Evolutionary conservation across 2,797 vertebrate species (phyloP), one percentile per base, ranked within the genome.

Genomic region (Dryobates pubescens): DNA sequence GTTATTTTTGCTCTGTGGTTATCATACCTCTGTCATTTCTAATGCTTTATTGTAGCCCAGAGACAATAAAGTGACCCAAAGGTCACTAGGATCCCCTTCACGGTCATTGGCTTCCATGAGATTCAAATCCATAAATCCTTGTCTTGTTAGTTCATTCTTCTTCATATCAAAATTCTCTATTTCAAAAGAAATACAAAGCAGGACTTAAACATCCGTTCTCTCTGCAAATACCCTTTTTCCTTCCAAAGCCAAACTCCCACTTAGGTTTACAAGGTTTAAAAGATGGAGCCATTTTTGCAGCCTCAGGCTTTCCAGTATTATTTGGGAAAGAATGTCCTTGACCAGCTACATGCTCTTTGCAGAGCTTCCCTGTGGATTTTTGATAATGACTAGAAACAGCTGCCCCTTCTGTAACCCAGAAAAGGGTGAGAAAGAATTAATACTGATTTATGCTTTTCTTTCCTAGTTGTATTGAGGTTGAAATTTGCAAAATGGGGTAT

Each of bases 101-200:
- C 95, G 97, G 91, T 99, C 99, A 14, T 97, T 98, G 89, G 98
- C 99, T 97, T 99, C 99, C 99, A 99, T 99, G 61, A 99, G 97
- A 95, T 98, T 99, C 94, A 99, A 97, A 96, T 99, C 98, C 98
- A 99, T 96, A 94, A 99, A 99, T 79, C 99, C 99, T 91, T 99
- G 98, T 41, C 94, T 98, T 6, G 99, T 99, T 86, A 99, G 97
- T 86, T 99, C 98, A 62, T 99, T 99, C 95, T 97, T 99, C 96
- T 98, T 98, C 96, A 98, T 99, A 82, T 99, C 98, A 97, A 99
- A 99, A 96, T 98, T 99, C 74, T 99, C 99, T 99, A 94, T 79
- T 83, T 36, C 26, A 73, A 78, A 93, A 69, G 93, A 86, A 94
- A 47, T 10, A 90, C 1, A 93, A 79, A 36, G 34, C 0, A 80